phyloP scores from a whole-genome alignment of 2,113 vertebrate genomes.

The Salvator merianae region DNA sequence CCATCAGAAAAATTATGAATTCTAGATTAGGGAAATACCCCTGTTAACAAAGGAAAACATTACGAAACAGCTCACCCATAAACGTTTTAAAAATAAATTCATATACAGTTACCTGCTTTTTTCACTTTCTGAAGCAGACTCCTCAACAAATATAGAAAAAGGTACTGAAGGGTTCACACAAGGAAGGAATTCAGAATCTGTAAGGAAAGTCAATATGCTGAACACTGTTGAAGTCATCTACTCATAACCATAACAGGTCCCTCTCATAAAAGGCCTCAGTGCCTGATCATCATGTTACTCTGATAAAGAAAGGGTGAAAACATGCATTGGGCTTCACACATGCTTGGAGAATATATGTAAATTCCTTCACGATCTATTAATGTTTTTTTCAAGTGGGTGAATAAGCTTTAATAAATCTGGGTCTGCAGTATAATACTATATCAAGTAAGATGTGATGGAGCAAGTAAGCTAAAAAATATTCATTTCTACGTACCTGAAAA shows the following conservation, averaged over 20 bases:
- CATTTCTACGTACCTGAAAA: not conserved
- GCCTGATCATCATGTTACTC: not conserved
- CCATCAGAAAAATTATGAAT: too few relatives aligned
- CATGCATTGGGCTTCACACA: not conserved
- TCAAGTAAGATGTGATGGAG: not conserved
- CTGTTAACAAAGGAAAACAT: too few relatives aligned
- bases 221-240: too few relatives aligned
- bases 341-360: not conserved
- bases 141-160: constrained; percentile 80
- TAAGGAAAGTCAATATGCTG: not conserved
- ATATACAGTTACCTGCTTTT: constrained; percentile 65
- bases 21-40: too few relatives aligned
- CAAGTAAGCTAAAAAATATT: too few relatives aligned
- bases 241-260: not conserved
- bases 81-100: not conserved
- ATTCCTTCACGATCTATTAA: not conserved
- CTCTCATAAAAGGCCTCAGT: not conserved
- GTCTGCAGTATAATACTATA: not conserved
- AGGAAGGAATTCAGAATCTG: constrained; percentile 23
- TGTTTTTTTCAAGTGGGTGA: not conserved
- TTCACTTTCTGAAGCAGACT: constrained; percentile 57
- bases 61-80: too few relatives aligned
- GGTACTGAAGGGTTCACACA: constrained; percentile 12
- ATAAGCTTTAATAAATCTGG: not conserved
- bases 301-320: not conserved